Evolutionary conservation across 2,113 vertebrate genomes (phyloP).

Genomic region (Corydoras sp.): DNA sequence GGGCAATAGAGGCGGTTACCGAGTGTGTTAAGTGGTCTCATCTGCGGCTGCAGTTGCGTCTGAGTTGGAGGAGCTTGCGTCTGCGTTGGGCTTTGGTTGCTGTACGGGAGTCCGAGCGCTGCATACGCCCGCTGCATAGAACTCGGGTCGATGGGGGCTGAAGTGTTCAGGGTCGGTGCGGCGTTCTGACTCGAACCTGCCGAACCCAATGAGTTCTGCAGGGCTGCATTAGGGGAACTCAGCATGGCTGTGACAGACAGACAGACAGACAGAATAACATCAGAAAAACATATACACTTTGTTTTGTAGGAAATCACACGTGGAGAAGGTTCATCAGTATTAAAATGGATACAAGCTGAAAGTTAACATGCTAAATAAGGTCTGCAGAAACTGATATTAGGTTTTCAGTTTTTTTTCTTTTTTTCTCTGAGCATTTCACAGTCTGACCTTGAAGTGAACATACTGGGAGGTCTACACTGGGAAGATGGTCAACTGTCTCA

Average conservation of each 20-base stretch:
- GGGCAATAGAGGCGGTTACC: conserved; percentile 60
- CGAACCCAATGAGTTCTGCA: conserved; percentile 80
- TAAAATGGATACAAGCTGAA: too few species aligned
- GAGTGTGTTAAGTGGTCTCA: conserved; percentile 82
- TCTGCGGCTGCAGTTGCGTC: conserved; percentile 78
- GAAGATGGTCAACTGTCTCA: too few species aligned
- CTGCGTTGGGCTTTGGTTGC: conserved; percentile 83
- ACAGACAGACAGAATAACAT: not conserved
- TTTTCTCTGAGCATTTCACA: too few species aligned
- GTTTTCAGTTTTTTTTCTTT: too few species aligned
- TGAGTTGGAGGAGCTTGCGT: conserved; percentile 73
- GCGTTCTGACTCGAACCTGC: conserved; percentile 81
- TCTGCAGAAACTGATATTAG: too few species aligned
- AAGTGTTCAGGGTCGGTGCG: conserved; percentile 78
- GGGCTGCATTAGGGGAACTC: conserved; percentile 80
- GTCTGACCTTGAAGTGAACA: too few species aligned
- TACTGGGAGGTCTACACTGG: too few species aligned
- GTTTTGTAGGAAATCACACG: too few species aligned
- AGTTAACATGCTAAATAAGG: too few species aligned
- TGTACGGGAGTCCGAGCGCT: conserved; percentile 92
- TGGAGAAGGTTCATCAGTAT: too few species aligned
- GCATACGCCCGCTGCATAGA: conserved; percentile 98
- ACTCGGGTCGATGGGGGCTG: conserved; percentile 93
- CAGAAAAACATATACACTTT: too few species aligned
- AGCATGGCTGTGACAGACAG: conserved; percentile 72